Conservation (phyloP, 1,140 invertebrate genomes). For the Magallana angulata region DNA sequence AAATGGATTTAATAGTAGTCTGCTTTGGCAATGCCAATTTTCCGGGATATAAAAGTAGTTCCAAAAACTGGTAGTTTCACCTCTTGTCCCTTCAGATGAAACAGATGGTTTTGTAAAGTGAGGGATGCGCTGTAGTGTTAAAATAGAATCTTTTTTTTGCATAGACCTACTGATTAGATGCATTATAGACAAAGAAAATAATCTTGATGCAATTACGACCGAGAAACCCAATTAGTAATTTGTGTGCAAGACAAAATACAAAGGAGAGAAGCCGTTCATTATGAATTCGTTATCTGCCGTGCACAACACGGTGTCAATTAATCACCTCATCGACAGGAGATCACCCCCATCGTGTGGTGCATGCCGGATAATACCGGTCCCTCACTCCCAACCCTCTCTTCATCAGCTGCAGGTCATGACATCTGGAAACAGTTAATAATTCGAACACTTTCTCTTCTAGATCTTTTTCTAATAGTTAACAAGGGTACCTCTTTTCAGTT, state of each 20-base stretch:
- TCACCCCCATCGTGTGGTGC: neutral
- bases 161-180: too few relatives aligned
- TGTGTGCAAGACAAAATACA: neutral
- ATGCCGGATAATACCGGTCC: neutral
- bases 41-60: neutral
- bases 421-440: slow-evolving; percentile 16
- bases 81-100: neutral
- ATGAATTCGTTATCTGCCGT: neutral
- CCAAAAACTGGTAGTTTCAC: neutral
- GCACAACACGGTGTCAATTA: slow-evolving; percentile 17
- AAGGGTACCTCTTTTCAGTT: too few relatives aligned
- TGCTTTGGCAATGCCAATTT: neutral
- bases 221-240: neutral
- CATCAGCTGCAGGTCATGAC: neutral
- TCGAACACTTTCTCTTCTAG: neutral
- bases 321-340: neutral
- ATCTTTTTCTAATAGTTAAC: too few relatives aligned
- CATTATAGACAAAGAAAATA: neutral
- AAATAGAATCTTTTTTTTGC: too few relatives aligned
- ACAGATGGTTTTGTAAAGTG: neutral
- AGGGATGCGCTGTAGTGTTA: too few relatives aligned
- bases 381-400: neutral
- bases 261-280: neutral
- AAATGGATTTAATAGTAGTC: neutral
- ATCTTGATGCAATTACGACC: neutral